Evolutionary conservation across 2,113 vertebrate genomes (phyloP).

Genomic region (Oryctolagus cuniculus): mOryCun1.1 NC_091440.1:53042501-53043000

Average conservation of each 20-base stretch:
- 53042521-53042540: conserved; percentile 15
- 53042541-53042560: conserved; percentile 40
- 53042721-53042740: no score
- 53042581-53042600: background rate
- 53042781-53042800: no score
- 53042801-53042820: no score
- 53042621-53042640: background rate
- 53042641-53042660: no score
- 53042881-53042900: background rate
- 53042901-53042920: background rate
- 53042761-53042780: no score
- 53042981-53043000: background rate
- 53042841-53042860: no score
- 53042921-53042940: background rate
- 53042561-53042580: background rate
- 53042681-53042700: no score
- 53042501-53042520: conserved; percentile 33
- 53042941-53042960: background rate
- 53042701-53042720: no score
- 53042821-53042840: no score
- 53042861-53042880: background rate
- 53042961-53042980: background rate
- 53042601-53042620: background rate
- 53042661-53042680: no score
- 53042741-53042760: no score